Evolutionary conservation across 2,797 vertebrate species (phyloP).

Genomic region (Lagocephalus sceleratus): DNA sequence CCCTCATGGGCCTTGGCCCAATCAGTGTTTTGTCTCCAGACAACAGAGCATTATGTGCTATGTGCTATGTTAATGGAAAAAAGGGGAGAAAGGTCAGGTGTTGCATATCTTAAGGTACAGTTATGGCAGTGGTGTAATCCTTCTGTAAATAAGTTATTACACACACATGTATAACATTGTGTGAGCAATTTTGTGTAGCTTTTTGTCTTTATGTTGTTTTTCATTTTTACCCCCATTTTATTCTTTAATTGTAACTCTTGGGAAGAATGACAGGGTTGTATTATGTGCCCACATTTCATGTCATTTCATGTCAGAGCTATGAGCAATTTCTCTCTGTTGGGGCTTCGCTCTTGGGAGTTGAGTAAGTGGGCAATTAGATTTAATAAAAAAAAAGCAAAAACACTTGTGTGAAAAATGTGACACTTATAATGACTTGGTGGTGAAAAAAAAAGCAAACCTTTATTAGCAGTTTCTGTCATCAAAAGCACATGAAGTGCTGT

Average conservation of each 20-base stretch:
- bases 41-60: too few species aligned
- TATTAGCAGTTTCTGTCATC: slow-evolving; percentile 37
- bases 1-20: too few species aligned
- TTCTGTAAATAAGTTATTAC: too few species aligned
- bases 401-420: slow-evolving; percentile 29
- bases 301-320: slow-evolving; percentile 8
- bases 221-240: slow-evolving; percentile 19
- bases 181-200: too few species aligned
- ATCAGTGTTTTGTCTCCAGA: too few species aligned
- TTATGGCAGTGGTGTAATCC: too few species aligned
- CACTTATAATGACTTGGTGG: not conserved
- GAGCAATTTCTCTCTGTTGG: slow-evolving; percentile 28
- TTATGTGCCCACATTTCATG: slow-evolving; percentile 17
- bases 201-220: slow-evolving; percentile 11
- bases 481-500: slow-evolving; percentile 37
- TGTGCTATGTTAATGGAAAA: too few species aligned
- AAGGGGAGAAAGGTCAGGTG: too few species aligned
- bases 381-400: slow-evolving; percentile 18
- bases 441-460: slow-evolving; percentile 21
- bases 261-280: slow-evolving; percentile 25
- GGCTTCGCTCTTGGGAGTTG: slow-evolving; percentile 26
- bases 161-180: too few species aligned
- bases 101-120: too few species aligned
- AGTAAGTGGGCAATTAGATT: slow-evolving; percentile 52
- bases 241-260: not conserved